A percentile compares a stretch with the other conserved stretches of the same genome.
Conservation (phyloP, 2,888 invertebrate species). For the Rhamphomyia laevipes region DNA sequence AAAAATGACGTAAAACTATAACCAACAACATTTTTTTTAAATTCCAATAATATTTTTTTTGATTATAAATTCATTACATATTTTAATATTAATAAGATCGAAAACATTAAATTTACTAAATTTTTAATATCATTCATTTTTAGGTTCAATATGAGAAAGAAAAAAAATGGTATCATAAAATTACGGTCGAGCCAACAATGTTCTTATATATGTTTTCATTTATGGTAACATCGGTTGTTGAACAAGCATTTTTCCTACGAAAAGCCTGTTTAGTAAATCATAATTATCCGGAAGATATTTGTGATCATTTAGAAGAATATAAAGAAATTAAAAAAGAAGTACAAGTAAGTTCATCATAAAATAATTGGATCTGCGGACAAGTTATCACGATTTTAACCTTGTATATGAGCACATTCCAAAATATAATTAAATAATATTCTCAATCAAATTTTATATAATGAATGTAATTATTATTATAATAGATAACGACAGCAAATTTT, state of each 20-base stretch:
- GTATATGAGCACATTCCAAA: neutral
- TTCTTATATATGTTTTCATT: slow-evolving; percentile 82
- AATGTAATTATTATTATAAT: neutral
- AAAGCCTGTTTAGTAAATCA: slow-evolving; percentile 68
- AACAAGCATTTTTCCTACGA: slow-evolving; percentile 66
- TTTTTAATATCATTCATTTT: no score
- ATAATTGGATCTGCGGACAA: neutral
- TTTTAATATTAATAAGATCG: no score
- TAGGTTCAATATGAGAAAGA: no score
- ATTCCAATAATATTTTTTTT: no score
- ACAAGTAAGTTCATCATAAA: slow-evolving; percentile 42
- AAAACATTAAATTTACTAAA: no score
- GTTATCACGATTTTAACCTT: neutral
- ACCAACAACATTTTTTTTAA: no score
- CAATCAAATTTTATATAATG: no score
- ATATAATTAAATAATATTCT: neutral
- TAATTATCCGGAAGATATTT: slow-evolving; percentile 53
- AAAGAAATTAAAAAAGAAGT: slow-evolving; percentile 52
- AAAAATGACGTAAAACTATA: no score
- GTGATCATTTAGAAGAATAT: slow-evolving; percentile 47
- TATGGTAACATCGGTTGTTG: slow-evolving; percentile 68
- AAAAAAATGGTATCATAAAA: slow-evolving; percentile 20
- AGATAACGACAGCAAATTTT: slow-evolving; percentile 62
- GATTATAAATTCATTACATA: no score
- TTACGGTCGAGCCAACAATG: slow-evolving; percentile 78